Evolutionary conservation across 2,888 invertebrate species (phyloP), one percentile per base, ranked within the genome.

Genomic region (Tolmerus cingulatus): DNA sequence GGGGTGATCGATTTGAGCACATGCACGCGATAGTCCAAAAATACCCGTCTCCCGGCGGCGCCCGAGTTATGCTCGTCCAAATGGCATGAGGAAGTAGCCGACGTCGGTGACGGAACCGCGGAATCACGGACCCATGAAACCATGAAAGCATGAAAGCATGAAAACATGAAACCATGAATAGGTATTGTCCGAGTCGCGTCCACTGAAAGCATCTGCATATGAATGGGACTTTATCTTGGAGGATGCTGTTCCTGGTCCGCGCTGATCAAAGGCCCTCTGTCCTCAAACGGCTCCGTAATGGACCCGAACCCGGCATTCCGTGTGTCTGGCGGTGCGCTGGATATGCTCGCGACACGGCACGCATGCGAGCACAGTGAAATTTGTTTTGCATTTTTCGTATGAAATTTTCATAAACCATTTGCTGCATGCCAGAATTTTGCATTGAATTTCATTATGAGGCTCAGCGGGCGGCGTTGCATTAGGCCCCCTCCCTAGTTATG

Each of bases 371-470:
- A 66, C 27, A 51, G 8, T 14, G 51, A 79, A 79, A 51, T 79
- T 79, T 79, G 30, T 79, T 79, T 79, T 79, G 46, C 79, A 79
- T 79, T 79, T 79, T 79, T 79, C 79, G 27, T 79, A 79, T 46
- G 79, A 79, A 79, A 79, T 51, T 79, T 79, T 79, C 79, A 79
- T 79, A 79, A 79, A 79, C 79, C 79, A 79, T 79, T 51, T 79
- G 51, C 51, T 79, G 79, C 46, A 79, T 79, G 51, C 79, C 79
- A 79, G 79, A 79, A 79, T 27, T 79, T 79, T 79, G 79, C 79
- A 46, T 46, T 43, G 78, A 78, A 78, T 78, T 78, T 79, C 30
- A 79, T 66, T 66, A 66, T 19, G 66, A 19, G 66, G 66, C 23
- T 9, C 27, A 27, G 8, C 27, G 66, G 66, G 66, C 66, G 66